Percentiles rank a stretch among this genome's conserved stretches.
Conservation (phyloP, 2,888 invertebrate species). For the Mycogona germanica region DNA sequence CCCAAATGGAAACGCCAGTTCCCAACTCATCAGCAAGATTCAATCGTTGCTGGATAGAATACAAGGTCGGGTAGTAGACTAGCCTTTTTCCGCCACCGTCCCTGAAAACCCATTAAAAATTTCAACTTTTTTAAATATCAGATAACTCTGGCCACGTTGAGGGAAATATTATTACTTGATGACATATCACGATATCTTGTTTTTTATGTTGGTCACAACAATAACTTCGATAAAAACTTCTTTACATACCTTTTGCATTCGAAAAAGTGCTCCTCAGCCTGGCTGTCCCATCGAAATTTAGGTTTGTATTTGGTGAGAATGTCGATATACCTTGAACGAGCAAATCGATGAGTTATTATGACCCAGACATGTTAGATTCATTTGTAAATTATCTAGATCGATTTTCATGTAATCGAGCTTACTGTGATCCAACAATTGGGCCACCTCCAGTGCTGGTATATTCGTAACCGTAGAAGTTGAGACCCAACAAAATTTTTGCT, state of each 20-base stretch:
- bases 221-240: too few species aligned
- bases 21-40: slow-evolving; percentile 65
- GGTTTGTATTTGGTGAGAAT: slow-evolving; percentile 59
- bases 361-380: too few species aligned
- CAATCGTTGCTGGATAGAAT: slow-evolving; percentile 66
- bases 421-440: slow-evolving; percentile 65
- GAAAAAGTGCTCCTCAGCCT: slow-evolving; percentile 69
- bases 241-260: too few species aligned
- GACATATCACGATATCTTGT: too few species aligned
- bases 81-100: slow-evolving; percentile 47
- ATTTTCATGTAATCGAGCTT: slow-evolving; percentile 34
- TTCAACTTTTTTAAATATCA: too few species aligned
- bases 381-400: background rate
- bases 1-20: slow-evolving; percentile 85
- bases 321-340: slow-evolving; percentile 44
- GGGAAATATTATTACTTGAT: too few species aligned
- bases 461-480: slow-evolving; percentile 90
- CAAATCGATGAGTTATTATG: too few species aligned
- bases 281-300: slow-evolving; percentile 61
- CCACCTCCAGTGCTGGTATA: slow-evolving; percentile 67
- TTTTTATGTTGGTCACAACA: too few species aligned
- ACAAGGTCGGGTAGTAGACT: slow-evolving; percentile 80
- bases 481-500: slow-evolving; percentile 67
- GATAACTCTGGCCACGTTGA: too few species aligned
- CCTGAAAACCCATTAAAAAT: slow-evolving; percentile 36